Percentiles rank a stretch among this genome's conserved stretches.
These are phyloP conservation scores for Proisotoma minuta DNA, from an alignment of 2,888 invertebrate species.

Conservation along the genomic window DNA sequence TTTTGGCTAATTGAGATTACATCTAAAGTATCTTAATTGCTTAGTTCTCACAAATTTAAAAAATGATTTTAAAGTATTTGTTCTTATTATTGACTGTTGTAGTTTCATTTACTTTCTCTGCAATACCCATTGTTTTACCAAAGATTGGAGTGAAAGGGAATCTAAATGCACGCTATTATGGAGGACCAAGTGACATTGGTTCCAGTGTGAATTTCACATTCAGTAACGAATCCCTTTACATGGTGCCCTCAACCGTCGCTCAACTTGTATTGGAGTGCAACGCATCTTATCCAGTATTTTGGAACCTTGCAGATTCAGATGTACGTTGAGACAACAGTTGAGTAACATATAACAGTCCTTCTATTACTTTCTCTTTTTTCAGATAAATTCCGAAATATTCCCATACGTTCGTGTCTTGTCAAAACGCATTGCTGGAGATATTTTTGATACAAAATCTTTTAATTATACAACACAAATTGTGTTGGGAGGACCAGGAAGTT, in stretches of 20 bases:
- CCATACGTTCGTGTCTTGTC: not conserved
- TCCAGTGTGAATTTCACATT: not conserved
- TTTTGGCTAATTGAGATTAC: no score
- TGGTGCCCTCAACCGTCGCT: conserved; percentile 26
- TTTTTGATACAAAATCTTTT: conserved; percentile 37
- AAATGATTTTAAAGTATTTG: no score
- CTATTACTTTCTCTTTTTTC: no score
- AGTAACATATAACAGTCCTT: no score
- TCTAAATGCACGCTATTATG: not conserved
- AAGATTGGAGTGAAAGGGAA: not conserved
- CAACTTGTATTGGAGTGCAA: conserved; percentile 35
- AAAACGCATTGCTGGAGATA: conserved; percentile 1
- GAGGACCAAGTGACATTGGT: no score
- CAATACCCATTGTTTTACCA: no score
- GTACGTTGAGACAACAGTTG: no score
- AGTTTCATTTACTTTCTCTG: no score
- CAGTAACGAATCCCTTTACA: conserved; percentile 27
- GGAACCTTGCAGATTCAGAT: conserved; percentile 39
- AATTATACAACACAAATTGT: conserved; percentile 27
- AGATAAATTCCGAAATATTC: conserved; percentile 7
- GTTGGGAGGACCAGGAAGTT: conserved; percentile 24
- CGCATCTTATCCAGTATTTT: conserved; percentile 40
- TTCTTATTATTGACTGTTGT: no score
- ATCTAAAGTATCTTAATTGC: no score
- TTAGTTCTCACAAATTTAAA: no score